Conservation (phyloP, 2,797 vertebrate genomes). For the Erpetoichthys calabaricus region DNA sequence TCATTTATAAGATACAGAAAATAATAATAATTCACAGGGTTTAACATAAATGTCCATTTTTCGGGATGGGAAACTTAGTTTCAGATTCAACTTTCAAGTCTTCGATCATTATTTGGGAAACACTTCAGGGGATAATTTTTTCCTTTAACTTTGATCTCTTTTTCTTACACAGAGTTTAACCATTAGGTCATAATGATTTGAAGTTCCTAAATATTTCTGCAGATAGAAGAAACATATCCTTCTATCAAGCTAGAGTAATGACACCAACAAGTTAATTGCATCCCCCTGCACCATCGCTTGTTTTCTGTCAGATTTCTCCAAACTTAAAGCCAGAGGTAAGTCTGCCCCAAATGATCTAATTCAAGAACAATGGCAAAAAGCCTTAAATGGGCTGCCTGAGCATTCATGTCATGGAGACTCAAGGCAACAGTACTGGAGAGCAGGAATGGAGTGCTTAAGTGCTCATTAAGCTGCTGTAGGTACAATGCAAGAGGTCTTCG, state of each 20-base stretch:
- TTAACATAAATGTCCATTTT: no score
- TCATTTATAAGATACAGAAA: no score
- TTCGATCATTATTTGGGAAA: no score
- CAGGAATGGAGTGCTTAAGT: conserved; percentile 49
- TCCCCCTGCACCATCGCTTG: background rate
- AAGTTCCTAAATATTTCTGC: no score
- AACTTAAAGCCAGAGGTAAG: background rate
- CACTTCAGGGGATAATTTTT: no score
- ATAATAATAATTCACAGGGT: no score
- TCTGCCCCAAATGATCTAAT: background rate
- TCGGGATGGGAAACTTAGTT: no score
- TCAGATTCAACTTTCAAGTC: no score
- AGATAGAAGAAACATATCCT: background rate
- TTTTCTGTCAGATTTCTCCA: background rate
- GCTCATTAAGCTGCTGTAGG: conserved; percentile 60
- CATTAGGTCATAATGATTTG: no score
- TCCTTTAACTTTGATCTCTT: no score
- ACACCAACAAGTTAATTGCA: background rate
- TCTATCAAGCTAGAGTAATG: background rate
- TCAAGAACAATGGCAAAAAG: background rate
- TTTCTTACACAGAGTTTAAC: no score
- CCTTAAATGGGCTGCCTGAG: background rate
- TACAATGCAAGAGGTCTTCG: conserved; percentile 51
- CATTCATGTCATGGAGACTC: conserved; percentile 7
- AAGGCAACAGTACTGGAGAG: conserved; percentile 27